Conservation (phyloP, 2,888 invertebrate genomes). For the Agrochola lota region DNA sequence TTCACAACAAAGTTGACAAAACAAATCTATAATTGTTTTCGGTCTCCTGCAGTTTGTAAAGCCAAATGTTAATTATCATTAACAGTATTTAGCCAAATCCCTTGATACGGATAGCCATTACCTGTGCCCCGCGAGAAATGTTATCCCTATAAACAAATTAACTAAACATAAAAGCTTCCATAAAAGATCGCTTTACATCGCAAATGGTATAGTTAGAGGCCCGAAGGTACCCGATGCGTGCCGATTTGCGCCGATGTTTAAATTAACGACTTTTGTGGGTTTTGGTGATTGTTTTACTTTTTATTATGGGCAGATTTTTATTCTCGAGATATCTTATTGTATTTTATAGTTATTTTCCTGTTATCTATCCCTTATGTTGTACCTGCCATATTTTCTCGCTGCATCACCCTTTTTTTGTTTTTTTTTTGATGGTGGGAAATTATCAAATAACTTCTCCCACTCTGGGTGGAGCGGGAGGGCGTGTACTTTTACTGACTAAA, state of each 20-base stretch:
- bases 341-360: too few species aligned
- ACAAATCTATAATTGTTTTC: conserved; percentile 59
- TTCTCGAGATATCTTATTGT: too few species aligned
- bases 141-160: conserved; percentile 74
- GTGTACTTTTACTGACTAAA: too few species aligned
- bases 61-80: conserved; percentile 61
- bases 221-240: conserved; percentile 45
- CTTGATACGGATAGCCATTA: conserved; percentile 34
- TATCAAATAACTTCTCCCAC: too few species aligned
- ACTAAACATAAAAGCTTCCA: conserved; percentile 67
- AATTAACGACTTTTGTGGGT: conserved; percentile 37
- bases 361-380: too few species aligned
- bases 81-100: conserved; percentile 58
- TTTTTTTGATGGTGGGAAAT: too few species aligned
- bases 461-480: too few species aligned
- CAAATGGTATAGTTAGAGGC: conserved; percentile 51
- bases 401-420: too few species aligned
- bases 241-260: conserved; percentile 55
- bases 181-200: conserved; percentile 60
- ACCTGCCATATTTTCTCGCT: too few species aligned
- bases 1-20: conserved; percentile 45
- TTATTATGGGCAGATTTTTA: neutral
- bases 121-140: conserved; percentile 57
- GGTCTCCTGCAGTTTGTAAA: conserved; percentile 40
- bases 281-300: conserved; percentile 11